phyloP scores from a whole-genome alignment of 2,888 invertebrate genomes.

The Leptopterna dolabrata region DNA sequence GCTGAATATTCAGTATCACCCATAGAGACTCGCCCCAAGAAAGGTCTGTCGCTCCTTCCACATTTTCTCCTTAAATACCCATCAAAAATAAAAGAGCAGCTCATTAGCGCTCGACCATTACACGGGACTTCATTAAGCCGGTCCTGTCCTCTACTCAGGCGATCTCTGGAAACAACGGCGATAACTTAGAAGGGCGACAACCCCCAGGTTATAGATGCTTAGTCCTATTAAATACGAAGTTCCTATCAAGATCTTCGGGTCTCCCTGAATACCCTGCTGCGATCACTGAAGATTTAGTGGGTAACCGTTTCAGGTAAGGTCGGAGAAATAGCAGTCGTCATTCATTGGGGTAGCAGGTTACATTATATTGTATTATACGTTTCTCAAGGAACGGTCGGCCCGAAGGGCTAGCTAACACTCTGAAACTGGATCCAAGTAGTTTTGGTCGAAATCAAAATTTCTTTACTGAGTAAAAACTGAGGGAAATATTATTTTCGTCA shows the following conservation, averaged over 20 bases:
- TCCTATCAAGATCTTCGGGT: background rate
- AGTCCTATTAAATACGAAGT: conserved; percentile 15
- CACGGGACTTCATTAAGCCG: conserved; percentile 40
- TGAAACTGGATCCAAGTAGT: background rate
- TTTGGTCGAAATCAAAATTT: background rate
- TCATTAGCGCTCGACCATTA: conserved; percentile 46
- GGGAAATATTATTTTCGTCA: background rate
- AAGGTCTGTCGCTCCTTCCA: background rate
- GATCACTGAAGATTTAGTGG: conserved; percentile 9
- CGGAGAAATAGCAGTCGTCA: background rate
- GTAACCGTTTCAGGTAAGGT: background rate
- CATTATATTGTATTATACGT: background rate
- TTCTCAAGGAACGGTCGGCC: background rate
- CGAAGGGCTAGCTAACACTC: background rate
- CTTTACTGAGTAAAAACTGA: background rate
- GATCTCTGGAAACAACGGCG: background rate
- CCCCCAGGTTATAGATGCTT: background rate
- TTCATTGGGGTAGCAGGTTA: background rate
- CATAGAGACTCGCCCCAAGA: background rate
- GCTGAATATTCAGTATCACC: too few relatives aligned
- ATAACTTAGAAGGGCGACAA: conserved; percentile 31
- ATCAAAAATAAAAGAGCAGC: conserved; percentile 48
- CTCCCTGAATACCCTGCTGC: background rate
- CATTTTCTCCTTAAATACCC: conserved; percentile 1
- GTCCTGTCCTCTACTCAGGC: background rate